phyloP scores from a whole-genome alignment of 2,113 vertebrate genomes.

The Emydura subglobosa region DNA sequence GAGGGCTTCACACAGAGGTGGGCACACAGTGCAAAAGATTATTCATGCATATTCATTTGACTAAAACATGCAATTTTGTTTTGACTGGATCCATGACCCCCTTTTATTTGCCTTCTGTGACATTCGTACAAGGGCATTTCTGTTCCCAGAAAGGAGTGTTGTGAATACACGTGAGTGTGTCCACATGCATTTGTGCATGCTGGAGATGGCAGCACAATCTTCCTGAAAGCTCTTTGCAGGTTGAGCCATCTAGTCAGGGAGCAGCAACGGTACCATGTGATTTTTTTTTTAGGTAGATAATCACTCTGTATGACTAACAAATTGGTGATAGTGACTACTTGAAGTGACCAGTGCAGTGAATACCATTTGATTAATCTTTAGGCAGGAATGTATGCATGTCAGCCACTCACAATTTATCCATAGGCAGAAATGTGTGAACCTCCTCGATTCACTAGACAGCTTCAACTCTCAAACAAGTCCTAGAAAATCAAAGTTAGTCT shows the following conservation, averaged over 20 bases:
- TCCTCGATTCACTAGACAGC: not conserved
- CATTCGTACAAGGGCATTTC: not conserved
- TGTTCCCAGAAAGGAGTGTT: not conserved
- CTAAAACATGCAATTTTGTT: not conserved
- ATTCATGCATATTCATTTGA: not conserved
- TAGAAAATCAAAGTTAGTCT: not conserved
- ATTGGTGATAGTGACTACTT: not conserved
- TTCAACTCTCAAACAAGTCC: not conserved
- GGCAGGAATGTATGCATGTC: not conserved
- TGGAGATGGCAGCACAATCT: not conserved
- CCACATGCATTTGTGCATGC: not conserved
- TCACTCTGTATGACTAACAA: not conserved
- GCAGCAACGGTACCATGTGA: not conserved
- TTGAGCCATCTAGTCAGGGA: not conserved
- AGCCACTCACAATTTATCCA: not conserved
- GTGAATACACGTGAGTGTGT: not conserved
- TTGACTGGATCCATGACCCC: not conserved
- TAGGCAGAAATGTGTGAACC: not conserved
- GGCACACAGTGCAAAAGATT: not conserved
- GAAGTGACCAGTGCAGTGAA: not conserved
- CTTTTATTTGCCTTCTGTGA: not conserved
- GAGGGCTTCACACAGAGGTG: not conserved
- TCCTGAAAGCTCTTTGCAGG: not conserved
- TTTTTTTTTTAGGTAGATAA: not conserved
- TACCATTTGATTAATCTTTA: not conserved